These are phyloP conservation scores for Callyntrura guangdongensis DNA, from an alignment of 2,888 invertebrate species.

Conservation along the genomic window DNA sequence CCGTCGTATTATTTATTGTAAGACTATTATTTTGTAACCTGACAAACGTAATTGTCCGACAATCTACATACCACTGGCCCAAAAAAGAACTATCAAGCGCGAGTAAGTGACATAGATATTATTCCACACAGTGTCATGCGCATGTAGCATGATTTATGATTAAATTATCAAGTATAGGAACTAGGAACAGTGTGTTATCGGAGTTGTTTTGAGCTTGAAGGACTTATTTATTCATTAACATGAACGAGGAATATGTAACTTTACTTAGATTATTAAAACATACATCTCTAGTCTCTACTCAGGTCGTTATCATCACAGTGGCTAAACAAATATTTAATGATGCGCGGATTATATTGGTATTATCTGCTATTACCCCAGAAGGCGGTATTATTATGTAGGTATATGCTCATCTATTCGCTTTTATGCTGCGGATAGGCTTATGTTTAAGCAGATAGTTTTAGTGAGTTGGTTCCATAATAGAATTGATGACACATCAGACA, in stretches of 20 bases:
- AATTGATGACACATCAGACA: not conserved
- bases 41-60: not conserved
- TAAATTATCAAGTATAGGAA: not conserved
- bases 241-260: not conserved
- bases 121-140: too few relatives aligned
- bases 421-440: too few relatives aligned
- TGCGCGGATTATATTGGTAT: constrained; percentile 39
- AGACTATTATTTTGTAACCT: not conserved
- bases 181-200: not conserved
- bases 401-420: too few relatives aligned
- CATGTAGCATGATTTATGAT: not conserved
- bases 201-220: not conserved
- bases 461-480: not conserved
- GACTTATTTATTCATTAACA: constrained; percentile 5
- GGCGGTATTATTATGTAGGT: not conserved
- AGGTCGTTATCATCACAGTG: constrained; percentile 54
- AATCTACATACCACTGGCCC: not conserved
- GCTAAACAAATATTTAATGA: constrained; percentile 74
- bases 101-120: not conserved
- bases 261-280: constrained; percentile 16
- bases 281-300: too few relatives aligned
- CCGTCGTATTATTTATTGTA: not conserved
- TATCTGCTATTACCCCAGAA: constrained; percentile 8
- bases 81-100: not conserved
- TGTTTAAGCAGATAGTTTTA: not conserved